Evolutionary conservation across 2,888 invertebrate species (phyloP).

Genomic region (Cephus nigrinus): DNA sequence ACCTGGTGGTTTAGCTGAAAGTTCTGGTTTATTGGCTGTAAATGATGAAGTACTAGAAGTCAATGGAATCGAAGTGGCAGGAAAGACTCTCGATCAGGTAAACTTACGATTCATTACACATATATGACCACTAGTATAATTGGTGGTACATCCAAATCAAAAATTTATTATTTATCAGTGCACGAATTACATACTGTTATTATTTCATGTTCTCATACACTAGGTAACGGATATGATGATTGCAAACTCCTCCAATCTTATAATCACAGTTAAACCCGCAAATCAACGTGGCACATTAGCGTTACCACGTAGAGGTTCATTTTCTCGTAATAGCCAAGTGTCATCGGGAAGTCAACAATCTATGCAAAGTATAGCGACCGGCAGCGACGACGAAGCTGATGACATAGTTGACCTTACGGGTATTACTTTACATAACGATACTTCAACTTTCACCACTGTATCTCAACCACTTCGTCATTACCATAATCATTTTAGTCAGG

Average conservation of each 20-base stretch:
- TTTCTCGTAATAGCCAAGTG: slow-evolving; percentile 76
- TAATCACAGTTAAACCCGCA: slow-evolving; percentile 96
- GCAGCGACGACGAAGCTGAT: slow-evolving; percentile 78
- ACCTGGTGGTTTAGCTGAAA: slow-evolving; percentile 93
- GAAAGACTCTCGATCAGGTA: slow-evolving; percentile 94
- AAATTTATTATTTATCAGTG: neutral
- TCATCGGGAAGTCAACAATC: slow-evolving; percentile 75
- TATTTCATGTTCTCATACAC: slow-evolving; percentile 12
- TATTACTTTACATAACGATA: neutral
- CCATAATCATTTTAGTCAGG: slow-evolving; percentile 12
- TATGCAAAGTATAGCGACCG: slow-evolving; percentile 72
- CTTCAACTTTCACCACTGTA: neutral
- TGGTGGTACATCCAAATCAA: neutral
- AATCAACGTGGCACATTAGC: slow-evolving; percentile 79
- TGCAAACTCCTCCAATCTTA: slow-evolving; percentile 95
- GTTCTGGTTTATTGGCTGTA: slow-evolving; percentile 93
- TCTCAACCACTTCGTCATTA: neutral
- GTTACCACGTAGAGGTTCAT: slow-evolving; percentile 76
- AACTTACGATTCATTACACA: neutral
- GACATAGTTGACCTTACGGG: slow-evolving; percentile 88
- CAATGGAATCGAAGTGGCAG: slow-evolving; percentile 95
- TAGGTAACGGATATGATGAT: slow-evolving; percentile 99
- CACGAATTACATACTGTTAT: neutral
- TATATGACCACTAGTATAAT: neutral
- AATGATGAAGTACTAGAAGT: slow-evolving; percentile 97